These are phyloP conservation scores for Lissonota sp. DNA, from an alignment of 2,888 invertebrate species.

Conservation along the genomic window DNA sequence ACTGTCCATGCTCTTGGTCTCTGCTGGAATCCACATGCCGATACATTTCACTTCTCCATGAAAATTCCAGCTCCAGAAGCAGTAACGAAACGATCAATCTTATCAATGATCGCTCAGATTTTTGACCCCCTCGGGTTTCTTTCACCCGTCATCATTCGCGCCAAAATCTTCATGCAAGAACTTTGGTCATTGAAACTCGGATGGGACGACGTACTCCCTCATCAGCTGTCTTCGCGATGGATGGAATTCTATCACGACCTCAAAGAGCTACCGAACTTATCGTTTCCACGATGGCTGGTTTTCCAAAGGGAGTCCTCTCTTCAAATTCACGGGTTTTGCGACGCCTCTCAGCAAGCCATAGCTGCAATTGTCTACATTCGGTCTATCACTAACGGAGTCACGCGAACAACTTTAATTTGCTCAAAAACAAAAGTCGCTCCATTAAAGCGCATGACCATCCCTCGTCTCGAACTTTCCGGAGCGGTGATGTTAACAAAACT, in stretches of 20 bases:
- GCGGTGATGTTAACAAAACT: conserved; percentile 58
- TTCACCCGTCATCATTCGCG: background rate
- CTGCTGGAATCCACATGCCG: background rate
- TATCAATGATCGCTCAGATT: background rate
- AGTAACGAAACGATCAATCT: background rate
- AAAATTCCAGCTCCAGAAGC: too few species aligned
- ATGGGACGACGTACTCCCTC: background rate
- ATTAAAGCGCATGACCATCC: conserved; percentile 63
- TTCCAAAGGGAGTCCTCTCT: background rate
- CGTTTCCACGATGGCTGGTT: conserved; percentile 40
- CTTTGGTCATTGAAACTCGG: conserved; percentile 2
- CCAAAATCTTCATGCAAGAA: conserved; percentile 1
- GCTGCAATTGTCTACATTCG: conserved; percentile 33
- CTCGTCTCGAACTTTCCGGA: conserved; percentile 69
- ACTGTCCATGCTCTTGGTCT: background rate
- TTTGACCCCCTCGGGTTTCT: conserved; percentile 9
- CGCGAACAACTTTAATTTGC: conserved; percentile 13
- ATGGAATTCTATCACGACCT: background rate
- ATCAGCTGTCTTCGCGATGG: background rate
- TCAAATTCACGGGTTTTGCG: conserved; percentile 53
- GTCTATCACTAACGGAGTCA: background rate
- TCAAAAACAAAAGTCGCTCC: conserved; percentile 60
- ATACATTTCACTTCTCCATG: background rate
- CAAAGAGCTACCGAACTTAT: background rate
- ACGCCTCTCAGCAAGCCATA: conserved; percentile 47